These are phyloP conservation scores for Oceanodroma leucorhoa DNA, from an alignment of 2,797 vertebrate genomes.

Conservation along the genomic window DNA sequence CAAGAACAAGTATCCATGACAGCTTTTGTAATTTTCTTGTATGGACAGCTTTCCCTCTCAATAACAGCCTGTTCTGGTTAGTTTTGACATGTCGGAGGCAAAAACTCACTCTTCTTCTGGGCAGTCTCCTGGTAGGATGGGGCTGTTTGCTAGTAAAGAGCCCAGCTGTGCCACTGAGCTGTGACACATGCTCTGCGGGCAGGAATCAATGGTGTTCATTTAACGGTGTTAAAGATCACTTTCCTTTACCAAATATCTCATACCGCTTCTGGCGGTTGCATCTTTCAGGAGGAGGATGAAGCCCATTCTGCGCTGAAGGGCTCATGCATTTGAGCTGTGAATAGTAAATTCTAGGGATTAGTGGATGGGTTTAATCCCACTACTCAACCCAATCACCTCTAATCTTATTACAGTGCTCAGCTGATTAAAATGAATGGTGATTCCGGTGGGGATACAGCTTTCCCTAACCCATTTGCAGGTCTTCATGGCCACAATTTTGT, in stretches of 20 bases:
- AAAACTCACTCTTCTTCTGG: not conserved
- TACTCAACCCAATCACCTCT: slow-evolving; percentile 49
- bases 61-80: not conserved
- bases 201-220: not conserved
- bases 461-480: not conserved
- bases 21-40: not conserved
- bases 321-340: slow-evolving; percentile 34
- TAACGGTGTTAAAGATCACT: not conserved
- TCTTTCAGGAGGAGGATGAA: slow-evolving; percentile 6
- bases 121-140: not conserved
- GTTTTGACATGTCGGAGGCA: not conserved
- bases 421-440: slow-evolving; percentile 59
- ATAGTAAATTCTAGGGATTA: slow-evolving; percentile 60
- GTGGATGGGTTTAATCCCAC: slow-evolving; percentile 52
- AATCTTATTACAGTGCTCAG: slow-evolving; percentile 64
- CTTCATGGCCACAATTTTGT: not conserved
- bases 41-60: not conserved
- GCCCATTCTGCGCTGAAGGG: slow-evolving; percentile 19
- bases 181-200: not conserved
- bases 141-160: not conserved
- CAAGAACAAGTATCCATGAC: not conserved
- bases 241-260: not conserved
- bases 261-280: not conserved
- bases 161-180: not conserved
- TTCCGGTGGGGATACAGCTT: slow-evolving; percentile 34